Base-by-base conservation (phyloP, 2,888 invertebrate species). In the Siphonodentalium dalli region DNA sequence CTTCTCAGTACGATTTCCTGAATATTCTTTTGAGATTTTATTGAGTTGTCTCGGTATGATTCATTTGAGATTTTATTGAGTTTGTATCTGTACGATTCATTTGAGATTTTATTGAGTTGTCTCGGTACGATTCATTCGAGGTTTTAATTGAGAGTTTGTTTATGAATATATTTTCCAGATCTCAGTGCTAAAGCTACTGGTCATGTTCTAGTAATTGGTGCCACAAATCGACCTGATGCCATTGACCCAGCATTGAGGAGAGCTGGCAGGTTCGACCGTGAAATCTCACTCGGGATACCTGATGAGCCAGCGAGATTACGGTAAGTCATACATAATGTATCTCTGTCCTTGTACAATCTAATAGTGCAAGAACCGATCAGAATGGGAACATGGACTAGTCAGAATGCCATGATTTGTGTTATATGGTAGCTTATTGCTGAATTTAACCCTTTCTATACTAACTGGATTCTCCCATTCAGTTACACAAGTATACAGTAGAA, bases 211-310 rank as follows among this genome's bases (percentile, higher is more conserved):
- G 89, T 99, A 15, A 88, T 99, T 71, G 98, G 94, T n/a, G 95
- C 98, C 0, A 97, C 98, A 29, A 96, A 93, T 79, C 87, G 93
- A 54, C 92, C 93, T 0, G 97, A 98, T 81, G 85, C 90, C 0
- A 84, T 99, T 42, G 98, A 99, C 82, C 92, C 95, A 23, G 92
- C 94, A 8, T 83, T 99, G 50, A 86, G 98, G 65, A 85, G 95
- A 65, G 91, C 93, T 6, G 96, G 95, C 1, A 87, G 97, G 31
- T 93, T 98, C 74, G 96, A 95, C 83, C 88, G 92, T 67, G 97
- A 99, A 85, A 91, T 99, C 37, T 88, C 89, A 40, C 84, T 99
- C 46, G 96, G 96, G 42, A 96, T 99, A 68, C 98, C 98, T 0
- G 90, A 95, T 74, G 87, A 90, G 65, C 85, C 87, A 64, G 88